These are phyloP conservation scores for Malurus leucopterus DNA, from an alignment of 2,797 vertebrate genomes.

Conservation along the genomic window DNA sequence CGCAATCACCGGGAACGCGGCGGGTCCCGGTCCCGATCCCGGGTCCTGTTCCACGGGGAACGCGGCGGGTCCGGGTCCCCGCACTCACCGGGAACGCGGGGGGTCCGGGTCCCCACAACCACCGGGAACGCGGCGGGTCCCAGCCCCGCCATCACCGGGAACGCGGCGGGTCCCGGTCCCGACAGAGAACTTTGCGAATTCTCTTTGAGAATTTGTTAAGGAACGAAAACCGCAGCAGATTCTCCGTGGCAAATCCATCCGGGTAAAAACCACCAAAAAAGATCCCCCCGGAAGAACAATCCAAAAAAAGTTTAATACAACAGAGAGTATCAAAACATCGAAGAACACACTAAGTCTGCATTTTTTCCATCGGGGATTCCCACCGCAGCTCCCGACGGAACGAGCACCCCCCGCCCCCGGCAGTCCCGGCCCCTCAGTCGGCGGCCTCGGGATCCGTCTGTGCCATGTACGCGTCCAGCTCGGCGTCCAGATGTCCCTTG, in stretches of 20 bases:
- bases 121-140: no score
- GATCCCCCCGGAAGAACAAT: neutral
- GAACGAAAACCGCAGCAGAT: neutral
- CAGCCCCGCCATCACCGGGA: no score
- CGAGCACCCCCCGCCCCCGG: no score
- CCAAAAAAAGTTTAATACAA: slow-evolving; percentile 22
- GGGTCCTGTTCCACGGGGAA: no score
- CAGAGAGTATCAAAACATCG: slow-evolving; percentile 5
- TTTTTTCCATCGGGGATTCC: neutral
- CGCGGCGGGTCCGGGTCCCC: no score
- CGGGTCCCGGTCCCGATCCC: no score
- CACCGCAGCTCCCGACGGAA: neutral
- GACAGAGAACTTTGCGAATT: no score
- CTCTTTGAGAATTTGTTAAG: no score
- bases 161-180: no score
- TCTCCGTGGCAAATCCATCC: neutral
- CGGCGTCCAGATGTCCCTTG: slow-evolving; percentile 93
- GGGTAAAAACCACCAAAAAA: neutral
- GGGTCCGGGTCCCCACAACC: no score
- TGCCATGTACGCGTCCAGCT: slow-evolving; percentile 97
- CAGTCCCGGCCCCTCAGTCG: slow-evolving; percentile 71
- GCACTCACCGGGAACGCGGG: no score
- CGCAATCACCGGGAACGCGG: no score
- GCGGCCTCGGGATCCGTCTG: slow-evolving; percentile 89
- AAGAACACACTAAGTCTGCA: neutral